A percentile compares a stretch with the other conserved stretches of the same genome.
These are phyloP conservation scores for Leptodirus hochenwartii DNA, from an alignment of 2,888 invertebrate species.

Conservation along the genomic window DNA sequence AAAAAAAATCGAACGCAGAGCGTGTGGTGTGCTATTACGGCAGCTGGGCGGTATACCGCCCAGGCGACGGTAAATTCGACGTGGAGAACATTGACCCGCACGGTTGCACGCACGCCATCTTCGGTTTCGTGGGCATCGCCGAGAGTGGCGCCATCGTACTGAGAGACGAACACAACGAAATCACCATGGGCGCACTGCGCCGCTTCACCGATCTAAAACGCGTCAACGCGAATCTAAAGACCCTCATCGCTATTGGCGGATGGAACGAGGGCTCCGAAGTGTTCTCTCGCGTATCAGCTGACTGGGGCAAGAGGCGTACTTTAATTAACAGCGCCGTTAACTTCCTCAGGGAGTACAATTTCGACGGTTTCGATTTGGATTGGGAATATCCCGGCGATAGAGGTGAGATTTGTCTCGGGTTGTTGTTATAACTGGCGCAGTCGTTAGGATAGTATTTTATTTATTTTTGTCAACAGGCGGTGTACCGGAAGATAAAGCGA, in stretches of 20 bases:
- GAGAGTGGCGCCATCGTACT: conserved; percentile 31
- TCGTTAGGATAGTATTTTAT: too few relatives aligned
- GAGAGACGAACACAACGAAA: conserved; percentile 38
- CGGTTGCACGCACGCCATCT: conserved; percentile 59
- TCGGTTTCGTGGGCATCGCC: conserved; percentile 50
- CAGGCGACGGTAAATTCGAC: conserved; percentile 42
- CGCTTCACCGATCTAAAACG: conserved; percentile 35
- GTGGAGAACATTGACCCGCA: conserved; percentile 44
- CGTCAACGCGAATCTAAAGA: conserved; percentile 32
- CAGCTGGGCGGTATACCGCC: conserved; percentile 56
- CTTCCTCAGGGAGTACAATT: conserved; percentile 35
- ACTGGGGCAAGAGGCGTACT: conserved; percentile 25
- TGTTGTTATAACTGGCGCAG: too few relatives aligned
- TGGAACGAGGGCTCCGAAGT: conserved; percentile 36
- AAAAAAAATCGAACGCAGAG: too few relatives aligned
- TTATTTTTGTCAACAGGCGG: too few relatives aligned
- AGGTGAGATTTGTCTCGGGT: too few relatives aligned
- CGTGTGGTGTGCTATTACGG: conserved; percentile 62
- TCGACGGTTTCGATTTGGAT: conserved; percentile 55
- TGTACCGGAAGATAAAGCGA: conserved; percentile 18
- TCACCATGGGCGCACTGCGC: conserved; percentile 32
- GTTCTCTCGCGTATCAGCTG: conserved; percentile 28
- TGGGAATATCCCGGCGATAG: conserved; percentile 52
- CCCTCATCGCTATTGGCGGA: conserved; percentile 47
- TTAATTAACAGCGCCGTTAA: conserved; percentile 37